Percentiles rank a stretch among this genome's conserved stretches.
These are phyloP conservation scores for Thunnus albacares DNA, from an alignment of 2,797 vertebrate genomes.

Conservation along the genomic window DNA sequence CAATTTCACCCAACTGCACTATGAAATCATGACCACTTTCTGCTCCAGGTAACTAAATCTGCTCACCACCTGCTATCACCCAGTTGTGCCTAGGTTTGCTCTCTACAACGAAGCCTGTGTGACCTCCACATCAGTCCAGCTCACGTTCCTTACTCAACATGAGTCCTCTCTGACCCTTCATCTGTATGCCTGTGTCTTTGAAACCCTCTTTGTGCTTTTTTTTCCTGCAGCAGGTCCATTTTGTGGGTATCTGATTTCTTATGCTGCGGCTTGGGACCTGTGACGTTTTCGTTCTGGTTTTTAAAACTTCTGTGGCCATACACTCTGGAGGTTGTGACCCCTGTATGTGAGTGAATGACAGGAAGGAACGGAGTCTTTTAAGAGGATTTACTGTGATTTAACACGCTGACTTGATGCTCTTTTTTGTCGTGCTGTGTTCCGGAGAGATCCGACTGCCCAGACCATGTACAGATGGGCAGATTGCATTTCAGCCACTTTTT, in stretches of 20 bases:
- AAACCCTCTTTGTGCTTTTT: conserved; percentile 45
- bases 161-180: conserved; percentile 56
- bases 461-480: conserved; percentile 69
- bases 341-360: conserved; percentile 77
- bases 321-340: conserved; percentile 71
- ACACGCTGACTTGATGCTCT: conserved; percentile 77
- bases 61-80: conserved; percentile 71
- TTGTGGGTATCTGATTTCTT: conserved; percentile 73
- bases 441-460: conserved; percentile 46
- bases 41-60: conserved; percentile 71
- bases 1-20: conserved; percentile 44
- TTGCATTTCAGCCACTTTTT: conserved; percentile 68
- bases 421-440: conserved; percentile 66
- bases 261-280: conserved; percentile 53
- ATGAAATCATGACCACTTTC: conserved; percentile 36
- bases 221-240: conserved; percentile 50
- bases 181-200: conserved; percentile 68
- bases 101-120: conserved; percentile 63
- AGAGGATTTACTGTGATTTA: conserved; percentile 86
- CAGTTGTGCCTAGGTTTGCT: conserved; percentile 44
- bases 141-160: conserved; percentile 55
- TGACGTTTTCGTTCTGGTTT: conserved; percentile 77
- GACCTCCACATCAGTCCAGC: conserved; percentile 64
- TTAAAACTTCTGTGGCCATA: conserved; percentile 70
- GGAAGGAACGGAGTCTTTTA: conserved; percentile 78